These are phyloP conservation scores for Villa cingulata DNA, from an alignment of 2,888 invertebrate genomes.

Conservation along the genomic window DNA sequence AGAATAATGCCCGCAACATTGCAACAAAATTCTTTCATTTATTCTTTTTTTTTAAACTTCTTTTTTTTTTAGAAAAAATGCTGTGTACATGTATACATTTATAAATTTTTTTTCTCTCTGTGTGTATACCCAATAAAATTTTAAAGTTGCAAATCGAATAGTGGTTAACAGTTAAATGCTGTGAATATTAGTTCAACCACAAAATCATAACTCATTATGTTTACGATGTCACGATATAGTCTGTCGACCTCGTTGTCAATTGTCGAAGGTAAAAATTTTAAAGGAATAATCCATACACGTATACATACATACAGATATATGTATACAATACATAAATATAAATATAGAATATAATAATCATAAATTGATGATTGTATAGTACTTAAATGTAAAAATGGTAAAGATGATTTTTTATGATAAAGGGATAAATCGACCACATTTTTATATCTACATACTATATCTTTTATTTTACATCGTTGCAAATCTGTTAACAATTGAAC, in stretches of 20 bases:
- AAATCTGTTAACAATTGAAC: neutral
- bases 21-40: neutral
- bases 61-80: too few relatives aligned
- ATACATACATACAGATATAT: too few relatives aligned
- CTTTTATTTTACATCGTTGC: too few relatives aligned
- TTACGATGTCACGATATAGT: slow-evolving; percentile 3
- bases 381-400: neutral
- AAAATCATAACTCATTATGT: slow-evolving; percentile 12
- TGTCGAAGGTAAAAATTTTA: neutral
- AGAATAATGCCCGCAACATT: neutral
- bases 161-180: neutral
- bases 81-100: too few relatives aligned
- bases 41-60: too few relatives aligned
- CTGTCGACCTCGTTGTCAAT: neutral
- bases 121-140: too few relatives aligned
- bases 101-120: too few relatives aligned
- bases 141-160: neutral
- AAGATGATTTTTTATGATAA: neutral
- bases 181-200: slow-evolving; percentile 2
- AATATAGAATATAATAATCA: too few relatives aligned
- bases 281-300: too few relatives aligned
- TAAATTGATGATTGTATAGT: too few relatives aligned
- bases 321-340: too few relatives aligned
- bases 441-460: neutral
- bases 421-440: neutral